Percentiles rank a stretch among this genome's conserved stretches.
Conservation (phyloP, 2,888 invertebrate genomes). For the Yponomeuta plumbellus region DNA sequence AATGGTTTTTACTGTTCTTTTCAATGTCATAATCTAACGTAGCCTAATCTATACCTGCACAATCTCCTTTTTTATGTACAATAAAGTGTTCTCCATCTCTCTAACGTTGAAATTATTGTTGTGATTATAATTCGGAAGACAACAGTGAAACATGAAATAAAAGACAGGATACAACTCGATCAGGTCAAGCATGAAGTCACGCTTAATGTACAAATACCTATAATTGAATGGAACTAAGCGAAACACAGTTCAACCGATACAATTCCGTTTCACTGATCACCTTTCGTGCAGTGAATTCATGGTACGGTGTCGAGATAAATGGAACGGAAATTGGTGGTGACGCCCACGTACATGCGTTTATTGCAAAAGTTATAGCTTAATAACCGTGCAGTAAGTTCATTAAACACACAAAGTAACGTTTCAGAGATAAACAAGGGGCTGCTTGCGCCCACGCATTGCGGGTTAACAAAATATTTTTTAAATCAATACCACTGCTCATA, state of each 20-base stretch:
- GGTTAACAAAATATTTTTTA: constrained; percentile 17
- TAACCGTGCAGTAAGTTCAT: constrained; percentile 34
- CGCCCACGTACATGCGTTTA: constrained; percentile 41
- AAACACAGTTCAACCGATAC: constrained; percentile 35
- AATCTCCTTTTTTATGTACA: too few relatives aligned
- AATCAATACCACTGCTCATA: constrained; percentile 14
- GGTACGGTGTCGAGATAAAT: constrained; percentile 34
- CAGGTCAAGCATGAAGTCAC: not conserved
- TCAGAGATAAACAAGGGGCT: constrained; percentile 34
- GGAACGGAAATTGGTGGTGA: constrained; percentile 47
- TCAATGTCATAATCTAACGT: too few relatives aligned
- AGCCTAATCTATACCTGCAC: too few relatives aligned
- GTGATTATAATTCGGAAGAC: not conserved
- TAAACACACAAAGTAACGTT: constrained; percentile 41
- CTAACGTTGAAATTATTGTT: not conserved
- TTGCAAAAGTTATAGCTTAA: constrained; percentile 44
- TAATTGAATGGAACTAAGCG: not conserved
- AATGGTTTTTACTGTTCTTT: too few relatives aligned
- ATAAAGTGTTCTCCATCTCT: too few relatives aligned
- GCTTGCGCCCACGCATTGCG: constrained; percentile 25
- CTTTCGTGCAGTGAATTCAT: constrained; percentile 1
- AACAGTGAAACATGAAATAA: not conserved
- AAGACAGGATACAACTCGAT: not conserved
- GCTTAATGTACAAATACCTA: not conserved
- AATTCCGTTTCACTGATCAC: constrained; percentile 19